Conservation (phyloP, 2,888 invertebrate species). For the Seira sanloemensis region DNA sequence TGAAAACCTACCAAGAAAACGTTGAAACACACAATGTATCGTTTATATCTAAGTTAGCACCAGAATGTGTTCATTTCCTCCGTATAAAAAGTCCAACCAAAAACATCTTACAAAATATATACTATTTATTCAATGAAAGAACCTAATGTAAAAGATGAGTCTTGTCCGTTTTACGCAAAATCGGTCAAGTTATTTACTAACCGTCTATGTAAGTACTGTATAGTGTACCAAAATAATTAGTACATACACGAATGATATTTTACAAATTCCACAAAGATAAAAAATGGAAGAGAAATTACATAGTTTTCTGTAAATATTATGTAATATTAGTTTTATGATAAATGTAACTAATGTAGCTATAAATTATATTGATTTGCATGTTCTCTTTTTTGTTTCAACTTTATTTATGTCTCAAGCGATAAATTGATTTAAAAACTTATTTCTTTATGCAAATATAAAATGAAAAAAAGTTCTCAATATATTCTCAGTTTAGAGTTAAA, state of each 20-base stretch:
- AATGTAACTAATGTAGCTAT: neutral
- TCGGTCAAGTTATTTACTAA: neutral
- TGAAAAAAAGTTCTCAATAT: neutral
- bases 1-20: neutral
- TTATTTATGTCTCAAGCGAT: neutral
- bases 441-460: neutral
- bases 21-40: neutral
- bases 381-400: conserved; percentile 1
- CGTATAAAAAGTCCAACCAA: conserved; percentile 44
- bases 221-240: neutral
- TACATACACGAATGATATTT: neutral
- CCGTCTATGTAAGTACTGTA: neutral
- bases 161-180: conserved; percentile 26
- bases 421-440: neutral
- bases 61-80: conserved; percentile 64
- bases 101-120: conserved; percentile 13
- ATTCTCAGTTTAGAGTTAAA: conserved; percentile 6
- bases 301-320: conserved; percentile 15
- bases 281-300: neutral
- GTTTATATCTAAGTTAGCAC: conserved; percentile 43
- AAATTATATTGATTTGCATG: neutral
- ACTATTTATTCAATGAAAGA: conserved; percentile 9
- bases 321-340: no score
- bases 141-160: conserved; percentile 33
- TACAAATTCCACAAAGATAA: conserved; percentile 5